These are phyloP conservation scores for Odontothrips loti DNA, from an alignment of 2,888 invertebrate genomes.

Conservation along the genomic window DNA sequence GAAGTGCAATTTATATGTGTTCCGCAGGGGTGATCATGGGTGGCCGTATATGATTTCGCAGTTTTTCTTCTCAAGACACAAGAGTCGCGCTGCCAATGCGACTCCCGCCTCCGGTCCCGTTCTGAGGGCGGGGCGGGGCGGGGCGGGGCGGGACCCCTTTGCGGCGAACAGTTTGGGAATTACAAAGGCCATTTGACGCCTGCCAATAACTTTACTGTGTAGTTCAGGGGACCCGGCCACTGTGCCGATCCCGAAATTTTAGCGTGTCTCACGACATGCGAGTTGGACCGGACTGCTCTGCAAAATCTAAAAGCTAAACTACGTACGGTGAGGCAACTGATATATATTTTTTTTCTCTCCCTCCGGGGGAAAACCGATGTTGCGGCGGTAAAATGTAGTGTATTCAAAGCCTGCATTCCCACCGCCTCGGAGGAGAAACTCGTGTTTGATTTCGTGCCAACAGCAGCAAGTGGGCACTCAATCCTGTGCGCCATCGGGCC, in stretches of 20 bases:
- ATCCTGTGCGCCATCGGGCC: too few relatives aligned
- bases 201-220: neutral
- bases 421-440: neutral
- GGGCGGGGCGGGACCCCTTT: too few relatives aligned
- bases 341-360: neutral
- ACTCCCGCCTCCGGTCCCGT: too few relatives aligned
- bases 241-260: neutral
- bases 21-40: neutral
- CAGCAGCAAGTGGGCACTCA: too few relatives aligned
- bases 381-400: neutral
- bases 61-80: too few relatives aligned
- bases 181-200: neutral
- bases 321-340: neutral
- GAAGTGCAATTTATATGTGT: slow-evolving; percentile 23
- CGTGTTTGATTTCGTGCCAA: neutral
- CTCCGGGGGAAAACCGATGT: too few relatives aligned
- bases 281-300: neutral
- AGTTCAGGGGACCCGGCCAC: too few relatives aligned
- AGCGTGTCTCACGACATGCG: too few relatives aligned
- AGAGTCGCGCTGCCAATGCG: too few relatives aligned
- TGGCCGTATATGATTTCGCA: neutral
- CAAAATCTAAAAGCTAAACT: neutral
- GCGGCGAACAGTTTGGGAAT: too few relatives aligned
- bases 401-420: neutral
- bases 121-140: too few relatives aligned